Evolutionary conservation across 1,140 invertebrate species (phyloP), one percentile per base, ranked within the genome.

Genomic region (Neodiprion fabricii): DNA sequence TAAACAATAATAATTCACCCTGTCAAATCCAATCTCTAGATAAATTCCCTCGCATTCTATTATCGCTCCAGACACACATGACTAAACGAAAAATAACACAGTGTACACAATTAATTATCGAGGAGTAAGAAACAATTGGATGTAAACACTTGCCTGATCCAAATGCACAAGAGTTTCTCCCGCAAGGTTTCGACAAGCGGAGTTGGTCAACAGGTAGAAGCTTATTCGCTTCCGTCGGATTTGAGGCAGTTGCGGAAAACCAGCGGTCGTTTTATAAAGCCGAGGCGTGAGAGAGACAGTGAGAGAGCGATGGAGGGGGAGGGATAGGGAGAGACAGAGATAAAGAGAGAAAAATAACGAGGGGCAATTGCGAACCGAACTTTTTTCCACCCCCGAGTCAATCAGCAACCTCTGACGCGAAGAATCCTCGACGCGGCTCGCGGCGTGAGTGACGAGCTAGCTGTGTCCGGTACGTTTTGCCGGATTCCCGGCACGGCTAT

Each of bases 401-500:
- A 81, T 77, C 79, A 79, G 79, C 76, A 76, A 67, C 72, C 71
- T 48, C 47, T n/a, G 73, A 67, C 23, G 72, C 50, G 48, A 40
- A 48, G 65, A 23, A 11, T 78, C 72, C 76, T 75, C 75, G 79
- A 67, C 23, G 28, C 9, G 53, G 48, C 21, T 28, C 72, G 17
- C 71, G 48, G 50, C 61, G 67, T 21, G 82, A 80, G 81, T 79
- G 83, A 78, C 85, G 85, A 87, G 84, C 83, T 82, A 88, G 86
- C 86, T 87, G 85, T 87, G 86, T 84, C 86, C 85, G 85, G 85
- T 86, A 80, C 85, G 83, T 77, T 78, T 72, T 79, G 68, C 80
- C 78, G 83, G 53, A 61, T 14, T 81, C 77, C 85, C 82, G 82
- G 85, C 53, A 61, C 53, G 80, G 77, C 80, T 82, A 81, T 80